Percentiles rank a stretch among this genome's conserved stretches.
phyloP scores from a whole-genome alignment of 1,140 invertebrate genomes.

The Caligus rogercresseyi region DNA sequence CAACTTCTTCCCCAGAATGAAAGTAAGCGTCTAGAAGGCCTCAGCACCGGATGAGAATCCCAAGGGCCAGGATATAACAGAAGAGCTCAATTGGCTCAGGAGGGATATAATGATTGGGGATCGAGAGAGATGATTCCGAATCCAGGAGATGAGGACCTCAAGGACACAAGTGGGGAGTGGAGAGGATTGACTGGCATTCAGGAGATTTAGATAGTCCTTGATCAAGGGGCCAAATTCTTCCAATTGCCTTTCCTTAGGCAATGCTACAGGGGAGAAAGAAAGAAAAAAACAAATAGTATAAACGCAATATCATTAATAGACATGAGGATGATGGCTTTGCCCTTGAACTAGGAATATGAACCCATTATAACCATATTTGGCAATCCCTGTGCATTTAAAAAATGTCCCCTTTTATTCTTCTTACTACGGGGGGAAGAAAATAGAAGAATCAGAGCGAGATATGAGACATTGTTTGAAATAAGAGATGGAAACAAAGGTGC shows the following conservation, averaged over 20 bases:
- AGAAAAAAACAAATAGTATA: no score
- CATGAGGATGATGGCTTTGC: no score
- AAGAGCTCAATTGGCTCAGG: background rate
- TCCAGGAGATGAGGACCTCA: background rate
- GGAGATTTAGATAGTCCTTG: background rate
- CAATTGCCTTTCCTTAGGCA: background rate
- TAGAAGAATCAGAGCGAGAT: no score
- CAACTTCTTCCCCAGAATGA: background rate
- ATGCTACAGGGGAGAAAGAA: background rate
- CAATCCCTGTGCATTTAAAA: no score
- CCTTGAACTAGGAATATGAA: no score
- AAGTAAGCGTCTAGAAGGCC: background rate
- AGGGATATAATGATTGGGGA: background rate
- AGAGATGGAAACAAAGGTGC: no score
- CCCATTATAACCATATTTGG: no score
- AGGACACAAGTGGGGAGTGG: background rate
- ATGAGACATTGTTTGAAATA: no score
- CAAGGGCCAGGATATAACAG: background rate
- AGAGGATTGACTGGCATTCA: background rate
- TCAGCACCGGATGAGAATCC: background rate
- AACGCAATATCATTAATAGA: no score
- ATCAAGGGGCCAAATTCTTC: background rate
- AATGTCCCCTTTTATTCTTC: no score
- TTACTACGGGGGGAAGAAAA: no score
- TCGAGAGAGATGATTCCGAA: background rate